Base-by-base conservation (phyloP, 2,888 invertebrate genomes). In the Thera obeliscata region DNA sequence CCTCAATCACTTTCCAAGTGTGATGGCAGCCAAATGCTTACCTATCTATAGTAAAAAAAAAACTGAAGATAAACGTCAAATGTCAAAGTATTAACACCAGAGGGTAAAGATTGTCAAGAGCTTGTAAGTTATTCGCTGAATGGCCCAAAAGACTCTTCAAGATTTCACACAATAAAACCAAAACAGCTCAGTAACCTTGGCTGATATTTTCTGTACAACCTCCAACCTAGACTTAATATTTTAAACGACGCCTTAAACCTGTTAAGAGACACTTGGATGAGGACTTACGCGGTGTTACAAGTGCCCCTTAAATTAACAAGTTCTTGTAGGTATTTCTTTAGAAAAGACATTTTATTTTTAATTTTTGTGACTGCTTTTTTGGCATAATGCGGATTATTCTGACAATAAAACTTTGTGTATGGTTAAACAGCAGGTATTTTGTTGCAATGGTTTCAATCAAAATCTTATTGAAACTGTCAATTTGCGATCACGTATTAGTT, bases 261-360 rank as follows among this genome's bases (percentile, higher is more conserved):
- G 68, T 61, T 61, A 64, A 71, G 67, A 58, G 71, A 68, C 50
- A 63, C 64, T 71, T 58, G 58, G 50, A 57, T 50, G 61, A 65
- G 59, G 63, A 61, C 69, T 69, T 64, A 66, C 62, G 64, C 67
- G 67, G 71, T 68, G 61, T 68, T 61, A 55, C 57, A 66, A 71
- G 71, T 12, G 55, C 64, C 64, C 54, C 66, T 71, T 63, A 64
- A 66, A 71, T 68, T 71, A 68, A 71, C 71, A 70, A 67, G 64
- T 60, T 60, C 58, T 67, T 33, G 41, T 33, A 58, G 56, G 66
- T 41, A 48, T 57, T 66, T 56, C 46, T 66, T 61, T 22, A 49
- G 55, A 48, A 55, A 46, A 56, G 49, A 52, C 54, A 63, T 56
- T 50, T 56, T 22, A 22, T 7, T 56, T 43, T 56, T 4, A 43